These are phyloP conservation scores for Avahi laniger DNA, from an alignment of 2,797 vertebrate genomes.

Conservation along the genomic window DNA sequence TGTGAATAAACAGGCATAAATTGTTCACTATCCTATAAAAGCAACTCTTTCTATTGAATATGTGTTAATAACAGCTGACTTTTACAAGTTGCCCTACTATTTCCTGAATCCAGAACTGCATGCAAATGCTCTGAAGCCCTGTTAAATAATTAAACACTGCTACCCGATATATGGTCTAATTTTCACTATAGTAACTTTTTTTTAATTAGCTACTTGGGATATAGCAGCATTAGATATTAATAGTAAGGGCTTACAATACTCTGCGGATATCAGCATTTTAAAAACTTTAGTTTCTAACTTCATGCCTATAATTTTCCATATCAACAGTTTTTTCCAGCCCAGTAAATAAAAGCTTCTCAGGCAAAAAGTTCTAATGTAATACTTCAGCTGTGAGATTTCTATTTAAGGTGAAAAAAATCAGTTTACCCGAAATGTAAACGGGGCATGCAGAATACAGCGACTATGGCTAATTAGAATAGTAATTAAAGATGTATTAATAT, in stretches of 20 bases:
- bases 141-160: background rate
- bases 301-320: background rate
- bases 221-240: background rate
- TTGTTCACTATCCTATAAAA: background rate
- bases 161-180: background rate
- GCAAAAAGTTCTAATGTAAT: slow-evolving; percentile 16
- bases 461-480: background rate
- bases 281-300: background rate
- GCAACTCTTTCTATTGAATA: background rate
- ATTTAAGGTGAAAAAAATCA: background rate
- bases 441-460: background rate
- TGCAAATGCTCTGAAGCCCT: background rate
- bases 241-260: background rate
- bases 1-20: background rate
- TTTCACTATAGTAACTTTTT: background rate
- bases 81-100: background rate
- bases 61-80: background rate
- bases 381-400: background rate
- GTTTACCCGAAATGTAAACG: background rate
- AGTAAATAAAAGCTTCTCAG: slow-evolving; percentile 33
- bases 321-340: slow-evolving; percentile 40
- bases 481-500: background rate
- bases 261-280: background rate
- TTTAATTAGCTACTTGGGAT: background rate
- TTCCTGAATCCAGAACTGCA: background rate